phyloP scores from a whole-genome alignment of 2,113 vertebrate species.

The Riparia riparia region DNA sequence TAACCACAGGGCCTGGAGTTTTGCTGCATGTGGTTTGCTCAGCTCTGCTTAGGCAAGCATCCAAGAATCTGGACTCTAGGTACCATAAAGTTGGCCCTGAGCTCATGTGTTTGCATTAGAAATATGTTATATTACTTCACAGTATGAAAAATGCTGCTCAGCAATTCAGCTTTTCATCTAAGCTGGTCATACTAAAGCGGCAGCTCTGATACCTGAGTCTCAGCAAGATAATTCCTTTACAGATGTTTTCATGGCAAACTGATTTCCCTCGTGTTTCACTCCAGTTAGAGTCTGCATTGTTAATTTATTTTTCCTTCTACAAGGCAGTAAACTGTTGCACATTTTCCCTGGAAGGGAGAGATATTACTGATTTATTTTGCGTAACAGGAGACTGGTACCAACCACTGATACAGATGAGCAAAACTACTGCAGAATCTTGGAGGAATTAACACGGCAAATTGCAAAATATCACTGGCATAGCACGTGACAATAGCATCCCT shows the following conservation, averaged over 20 bases:
- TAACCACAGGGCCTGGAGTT: background rate
- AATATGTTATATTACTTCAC: background rate
- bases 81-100: background rate
- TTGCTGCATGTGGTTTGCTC: background rate
- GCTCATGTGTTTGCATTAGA: slow-evolving; percentile 3
- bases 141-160: background rate
- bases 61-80: background rate
- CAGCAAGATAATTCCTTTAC: slow-evolving; percentile 46
- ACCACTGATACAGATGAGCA: background rate
- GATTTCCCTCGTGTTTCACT: slow-evolving; percentile 54
- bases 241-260: slow-evolving; percentile 27
- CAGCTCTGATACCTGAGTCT: slow-evolving; percentile 26
- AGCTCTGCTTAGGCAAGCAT: background rate
- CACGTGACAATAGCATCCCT: background rate
- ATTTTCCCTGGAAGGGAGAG: slow-evolving; percentile 10
- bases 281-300: slow-evolving; percentile 27
- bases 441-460: background rate
- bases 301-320: slow-evolving; percentile 55
- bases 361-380: slow-evolving; percentile 36
- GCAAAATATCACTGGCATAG: background rate
- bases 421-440: background rate
- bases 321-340: slow-evolving; percentile 37
- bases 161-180: slow-evolving; percentile 32
- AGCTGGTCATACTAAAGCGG: background rate
- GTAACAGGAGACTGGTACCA: background rate